Evolutionary conservation across 2,888 invertebrate species (phyloP).

Genomic region (Priocnemis perturbator): DNA sequence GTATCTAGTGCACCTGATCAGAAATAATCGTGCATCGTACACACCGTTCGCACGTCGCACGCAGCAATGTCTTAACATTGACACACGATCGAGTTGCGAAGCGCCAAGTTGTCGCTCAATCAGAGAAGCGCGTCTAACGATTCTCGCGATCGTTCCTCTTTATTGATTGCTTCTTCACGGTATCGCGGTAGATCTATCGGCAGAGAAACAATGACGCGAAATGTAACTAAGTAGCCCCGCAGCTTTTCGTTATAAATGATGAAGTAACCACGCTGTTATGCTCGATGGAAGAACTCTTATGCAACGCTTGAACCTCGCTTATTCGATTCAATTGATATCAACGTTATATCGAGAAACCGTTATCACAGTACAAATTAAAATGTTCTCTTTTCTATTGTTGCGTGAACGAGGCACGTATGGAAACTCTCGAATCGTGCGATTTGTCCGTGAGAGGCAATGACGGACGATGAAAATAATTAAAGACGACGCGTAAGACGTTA

Average conservation of each 20-base stretch:
- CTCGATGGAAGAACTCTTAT: slow-evolving; percentile 42
- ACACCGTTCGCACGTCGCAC: too few relatives aligned
- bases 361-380: slow-evolving; percentile 26
- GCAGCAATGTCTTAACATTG: too few relatives aligned
- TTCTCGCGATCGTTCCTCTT: too few relatives aligned
- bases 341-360: slow-evolving; percentile 35
- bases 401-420: not conserved
- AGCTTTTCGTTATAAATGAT: not conserved
- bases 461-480: too few relatives aligned
- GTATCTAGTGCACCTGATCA: too few relatives aligned
- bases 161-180: not conserved
- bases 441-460: too few relatives aligned
- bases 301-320: slow-evolving; percentile 41
- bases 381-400: slow-evolving; percentile 2
- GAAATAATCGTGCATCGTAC: too few relatives aligned
- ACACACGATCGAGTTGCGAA: too few relatives aligned
- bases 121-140: too few relatives aligned
- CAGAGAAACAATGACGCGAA: not conserved
- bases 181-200: not conserved
- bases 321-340: slow-evolving; percentile 49
- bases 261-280: slow-evolving; percentile 36
- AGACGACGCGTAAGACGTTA: too few relatives aligned
- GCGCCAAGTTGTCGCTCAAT: too few relatives aligned
- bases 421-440: too few relatives aligned
- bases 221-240: not conserved